Evolutionary conservation across 2,797 vertebrate genomes (phyloP), one percentile per base, ranked within the genome.

Genomic region (Manis crassicaudata): DNA sequence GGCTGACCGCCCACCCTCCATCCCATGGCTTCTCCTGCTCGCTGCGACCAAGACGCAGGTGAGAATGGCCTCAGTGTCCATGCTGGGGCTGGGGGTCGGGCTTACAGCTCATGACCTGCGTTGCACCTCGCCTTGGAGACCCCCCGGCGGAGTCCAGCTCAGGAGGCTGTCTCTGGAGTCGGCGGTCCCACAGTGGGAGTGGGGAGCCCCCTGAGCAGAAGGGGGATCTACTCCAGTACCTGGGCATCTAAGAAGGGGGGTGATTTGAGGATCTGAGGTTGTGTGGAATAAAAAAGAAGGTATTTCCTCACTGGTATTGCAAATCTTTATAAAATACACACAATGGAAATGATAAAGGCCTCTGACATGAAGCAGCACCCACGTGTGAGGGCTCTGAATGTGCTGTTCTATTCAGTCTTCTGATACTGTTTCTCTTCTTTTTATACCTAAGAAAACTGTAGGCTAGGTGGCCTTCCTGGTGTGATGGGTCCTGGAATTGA

Each of bases 391-490:
- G 82, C 35, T 37, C 43, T 6, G 13, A 8, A 50, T 3, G 6
- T 21, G 1, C 21, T 6, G 1, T 70, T 80, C 37, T 73, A 50
- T 58, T 32, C 37, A 37, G 82, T 27, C 20, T 90, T 52, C 8
- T 2, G 56, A 10, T 25, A 7, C 6, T 9, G 25, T 43, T 83
- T 23, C 56, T 90, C 25, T 67, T 32, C 37, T 73, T 32, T 25
- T 9, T 21, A n/a, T 5, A 7, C 2, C 6, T 8, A 12, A 20
- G 77, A 46, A 54, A 65, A 43, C 21, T 11, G 3, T 3, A 3
- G 52, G 18, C 4, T 1, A 0, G 0, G 6, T 0, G 4, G 7
- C 37, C 35, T 16, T 5, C 9, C 7, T 35, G 6, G 0, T 1
- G 1, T 0, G 2, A 8, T 0, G 21, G 17, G 5, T 40, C 52